phyloP scores from a whole-genome alignment of 2,888 invertebrate species.

The Apamea epomidion region DNA sequence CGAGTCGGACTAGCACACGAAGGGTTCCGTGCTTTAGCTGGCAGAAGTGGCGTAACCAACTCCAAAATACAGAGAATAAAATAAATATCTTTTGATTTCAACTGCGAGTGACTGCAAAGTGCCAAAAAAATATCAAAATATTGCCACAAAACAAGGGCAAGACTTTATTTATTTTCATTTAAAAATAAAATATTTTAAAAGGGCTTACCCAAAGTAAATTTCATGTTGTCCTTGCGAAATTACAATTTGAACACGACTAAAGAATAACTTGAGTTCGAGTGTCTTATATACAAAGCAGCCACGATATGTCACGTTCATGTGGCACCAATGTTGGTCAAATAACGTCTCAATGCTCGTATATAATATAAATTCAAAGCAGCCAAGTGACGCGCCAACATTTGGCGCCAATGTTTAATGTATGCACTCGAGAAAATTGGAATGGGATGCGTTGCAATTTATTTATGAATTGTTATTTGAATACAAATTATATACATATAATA shows the following conservation, averaged over 20 bases:
- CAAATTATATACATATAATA: background rate
- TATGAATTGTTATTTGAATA: constrained; percentile 13
- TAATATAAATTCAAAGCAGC: too few relatives aligned
- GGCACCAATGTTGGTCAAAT: constrained; percentile 9
- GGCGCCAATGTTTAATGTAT: constrained; percentile 4
- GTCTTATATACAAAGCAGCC: constrained; percentile 35
- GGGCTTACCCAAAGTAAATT: constrained; percentile 39
- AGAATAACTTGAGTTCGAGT: background rate
- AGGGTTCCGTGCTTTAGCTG: background rate
- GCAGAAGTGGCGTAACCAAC: background rate
- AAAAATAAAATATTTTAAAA: background rate
- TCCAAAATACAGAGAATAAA: background rate
- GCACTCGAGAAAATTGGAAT: constrained; percentile 12
- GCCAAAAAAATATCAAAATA: background rate
- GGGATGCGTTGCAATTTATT: constrained; percentile 4
- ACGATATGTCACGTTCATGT: background rate
- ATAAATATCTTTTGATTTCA: background rate
- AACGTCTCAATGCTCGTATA: too few relatives aligned
- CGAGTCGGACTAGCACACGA: too few relatives aligned
- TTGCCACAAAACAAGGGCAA: background rate
- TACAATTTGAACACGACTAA: constrained; percentile 26
- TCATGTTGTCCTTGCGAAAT: constrained; percentile 44
- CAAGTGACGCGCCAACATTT: background rate
- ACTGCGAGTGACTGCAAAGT: background rate
- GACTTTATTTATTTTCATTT: background rate